Percentiles rank a stretch among this genome's conserved stretches.
Conservation (phyloP, 2,888 invertebrate species). For the Dynastes tityus region DNA sequence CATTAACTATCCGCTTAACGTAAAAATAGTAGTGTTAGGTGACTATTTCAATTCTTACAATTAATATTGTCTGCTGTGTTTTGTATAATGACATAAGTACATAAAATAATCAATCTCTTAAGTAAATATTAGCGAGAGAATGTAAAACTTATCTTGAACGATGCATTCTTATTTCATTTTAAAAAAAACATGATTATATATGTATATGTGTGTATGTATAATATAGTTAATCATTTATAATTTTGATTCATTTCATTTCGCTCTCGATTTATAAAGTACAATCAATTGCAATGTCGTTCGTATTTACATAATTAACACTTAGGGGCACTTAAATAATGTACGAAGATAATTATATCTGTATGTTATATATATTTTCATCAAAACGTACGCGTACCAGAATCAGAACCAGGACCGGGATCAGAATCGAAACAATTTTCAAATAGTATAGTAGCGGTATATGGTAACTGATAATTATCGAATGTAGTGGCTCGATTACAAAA, state of each 20-base stretch:
- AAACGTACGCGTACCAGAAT: not conserved
- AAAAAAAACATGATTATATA: too few species aligned
- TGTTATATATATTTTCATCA: not conserved
- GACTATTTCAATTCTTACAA: slow-evolving; percentile 22
- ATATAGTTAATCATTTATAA: not conserved
- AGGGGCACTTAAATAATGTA: not conserved
- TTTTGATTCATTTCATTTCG: slow-evolving; percentile 6
- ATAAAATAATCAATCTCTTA: slow-evolving; percentile 3
- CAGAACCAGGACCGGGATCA: not conserved
- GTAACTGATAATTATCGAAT: not conserved
- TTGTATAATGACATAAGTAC: slow-evolving; percentile 16
- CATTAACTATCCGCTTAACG: slow-evolving; percentile 4
- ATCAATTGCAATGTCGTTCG: not conserved
- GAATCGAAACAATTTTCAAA: not conserved
- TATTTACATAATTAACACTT: not conserved
- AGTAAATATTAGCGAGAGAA: not conserved
- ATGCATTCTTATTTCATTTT: too few species aligned
- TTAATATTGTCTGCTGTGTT: slow-evolving; percentile 27
- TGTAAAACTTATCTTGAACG: not conserved
- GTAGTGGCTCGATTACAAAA: not conserved
- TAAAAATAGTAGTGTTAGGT: not conserved
- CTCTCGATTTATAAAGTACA: too few species aligned
- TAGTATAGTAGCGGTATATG: not conserved
- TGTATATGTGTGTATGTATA: not conserved
- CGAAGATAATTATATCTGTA: not conserved